Conservation (phyloP, 2,888 invertebrate genomes). For the Leucophora obtusa region DNA sequence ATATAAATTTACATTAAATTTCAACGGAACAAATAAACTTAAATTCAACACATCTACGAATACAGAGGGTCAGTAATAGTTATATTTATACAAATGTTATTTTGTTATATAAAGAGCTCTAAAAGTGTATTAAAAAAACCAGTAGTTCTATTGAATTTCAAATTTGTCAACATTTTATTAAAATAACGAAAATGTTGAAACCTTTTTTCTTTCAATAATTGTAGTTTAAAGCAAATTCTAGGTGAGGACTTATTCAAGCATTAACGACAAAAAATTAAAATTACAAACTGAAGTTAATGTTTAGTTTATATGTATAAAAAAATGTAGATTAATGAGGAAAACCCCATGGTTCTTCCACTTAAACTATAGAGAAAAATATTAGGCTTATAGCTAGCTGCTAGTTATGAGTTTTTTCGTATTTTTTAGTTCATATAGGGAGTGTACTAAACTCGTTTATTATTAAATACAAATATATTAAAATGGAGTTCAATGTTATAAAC, state of each 20-base stretch:
- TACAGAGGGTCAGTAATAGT: conserved; percentile 4
- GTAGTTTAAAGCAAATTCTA: conserved; percentile 47
- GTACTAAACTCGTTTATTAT: conserved; percentile 24
- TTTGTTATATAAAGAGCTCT: background rate
- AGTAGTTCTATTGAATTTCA: conserved; percentile 39
- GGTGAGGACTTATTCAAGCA: conserved; percentile 67
- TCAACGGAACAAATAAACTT: conserved; percentile 21
- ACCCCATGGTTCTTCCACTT: conserved; percentile 17
- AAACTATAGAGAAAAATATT: conserved; percentile 12
- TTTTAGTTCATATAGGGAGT: conserved; percentile 42
- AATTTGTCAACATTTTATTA: conserved; percentile 16
- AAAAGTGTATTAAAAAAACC: conserved; percentile 43
- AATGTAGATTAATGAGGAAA: conserved; percentile 20
- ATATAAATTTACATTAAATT: conserved; percentile 52
- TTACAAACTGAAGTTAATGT: background rate
- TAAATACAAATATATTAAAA: background rate
- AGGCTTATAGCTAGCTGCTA: background rate
- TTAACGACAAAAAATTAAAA: conserved; percentile 39
- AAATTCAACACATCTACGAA: conserved; percentile 29
- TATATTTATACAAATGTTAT: background rate
- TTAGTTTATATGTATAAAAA: background rate
- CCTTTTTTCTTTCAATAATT: conserved; percentile 46
- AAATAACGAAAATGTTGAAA: conserved; percentile 27
- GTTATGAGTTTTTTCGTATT: background rate
- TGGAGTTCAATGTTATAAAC: conserved; percentile 39